Evolutionary conservation across 2,888 invertebrate species (phyloP), one percentile per base, ranked within the genome.

Genomic region (Amblyjoppa fuscipennis): DNA sequence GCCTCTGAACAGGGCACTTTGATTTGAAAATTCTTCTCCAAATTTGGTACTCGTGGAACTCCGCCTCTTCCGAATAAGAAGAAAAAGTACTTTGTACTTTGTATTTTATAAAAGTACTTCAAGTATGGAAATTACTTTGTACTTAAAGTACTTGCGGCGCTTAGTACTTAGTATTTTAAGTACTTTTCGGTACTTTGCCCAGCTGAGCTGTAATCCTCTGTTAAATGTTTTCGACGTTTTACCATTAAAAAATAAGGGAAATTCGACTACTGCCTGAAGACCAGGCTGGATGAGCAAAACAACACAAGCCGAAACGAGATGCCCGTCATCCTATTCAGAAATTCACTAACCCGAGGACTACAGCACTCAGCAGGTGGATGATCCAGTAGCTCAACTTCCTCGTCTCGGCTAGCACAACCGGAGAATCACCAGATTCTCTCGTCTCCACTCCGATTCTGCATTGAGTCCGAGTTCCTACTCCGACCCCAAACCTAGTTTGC

Each of bases 401-500:
- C 73, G 25, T 71, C 53, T 61, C n/a, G 70, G 25, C 20, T 75
- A 69, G 74, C 49, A 70, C 11, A 59, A 71, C 66, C 51, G n/a
- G 38, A 61, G 74, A 77, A 53, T 71, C 77, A 51, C 53, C 64
- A 79, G 76, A 83, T 83, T 83, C 78, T 76, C 77, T 73, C 73
- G 25, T 76, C 76, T 76, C 38, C 77, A 74, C 66, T 85, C 53
- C 76, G 71, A 74, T 70, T 74, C 64, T 13, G 76, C 81, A 83
- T 80, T 38, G 79, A 80, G 85, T 80, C 76, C 76, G 76, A 86
- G 80, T 70, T 69, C 64, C 64, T 64, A 74, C 61, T 73, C 61
- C 79, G 81, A 79, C 73, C 71, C 87, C 75, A 64, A 86, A 83
- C 75, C 88, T 87, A 85, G 86, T 88, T 87, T 87, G 88, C 88